Conservation (phyloP, 2,113 vertebrate genomes). For the Lagenorhynchus albirostris region DNA sequence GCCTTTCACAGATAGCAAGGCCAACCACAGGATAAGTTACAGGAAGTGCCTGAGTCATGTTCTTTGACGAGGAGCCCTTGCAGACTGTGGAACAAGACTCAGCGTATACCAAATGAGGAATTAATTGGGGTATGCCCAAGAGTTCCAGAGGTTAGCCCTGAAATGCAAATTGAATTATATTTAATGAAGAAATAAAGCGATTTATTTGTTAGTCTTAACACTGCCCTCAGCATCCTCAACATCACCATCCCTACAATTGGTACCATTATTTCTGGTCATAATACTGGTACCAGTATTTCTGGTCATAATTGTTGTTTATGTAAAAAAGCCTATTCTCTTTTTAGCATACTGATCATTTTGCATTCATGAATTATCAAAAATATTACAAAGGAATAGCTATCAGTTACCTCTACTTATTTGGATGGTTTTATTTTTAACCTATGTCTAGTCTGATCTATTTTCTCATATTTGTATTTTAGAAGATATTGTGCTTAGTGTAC, state of each 20-base stretch:
- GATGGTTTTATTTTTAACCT: neutral
- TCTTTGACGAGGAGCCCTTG: rapidly evolving
- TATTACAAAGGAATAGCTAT: neutral
- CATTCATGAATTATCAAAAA: neutral
- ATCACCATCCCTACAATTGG: rapidly evolving
- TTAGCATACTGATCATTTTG: neutral
- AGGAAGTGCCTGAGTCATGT: rapidly evolving
- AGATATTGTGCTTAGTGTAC: neutral
- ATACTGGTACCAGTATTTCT: neutral
- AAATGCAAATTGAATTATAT: neutral
- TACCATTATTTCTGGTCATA: neutral
- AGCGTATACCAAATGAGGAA: neutral
- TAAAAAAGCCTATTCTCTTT: neutral
- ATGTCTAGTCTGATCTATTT: neutral
- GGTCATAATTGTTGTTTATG: neutral
- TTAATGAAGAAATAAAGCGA: neutral
- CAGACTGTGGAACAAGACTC: rapidly evolving
- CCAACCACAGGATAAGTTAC: rapidly evolving
- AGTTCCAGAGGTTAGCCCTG: neutral
- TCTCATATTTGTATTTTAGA: neutral
- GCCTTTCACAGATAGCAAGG: neutral
- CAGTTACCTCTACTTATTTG: neutral
- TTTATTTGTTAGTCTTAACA: neutral
- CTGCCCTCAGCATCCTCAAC: neutral
- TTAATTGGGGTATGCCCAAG: neutral